A percentile compares a stretch with the other conserved stretches of the same genome.
Evolutionary conservation across 2,797 vertebrate species (phyloP).

Genomic region (Huso huso): DNA sequence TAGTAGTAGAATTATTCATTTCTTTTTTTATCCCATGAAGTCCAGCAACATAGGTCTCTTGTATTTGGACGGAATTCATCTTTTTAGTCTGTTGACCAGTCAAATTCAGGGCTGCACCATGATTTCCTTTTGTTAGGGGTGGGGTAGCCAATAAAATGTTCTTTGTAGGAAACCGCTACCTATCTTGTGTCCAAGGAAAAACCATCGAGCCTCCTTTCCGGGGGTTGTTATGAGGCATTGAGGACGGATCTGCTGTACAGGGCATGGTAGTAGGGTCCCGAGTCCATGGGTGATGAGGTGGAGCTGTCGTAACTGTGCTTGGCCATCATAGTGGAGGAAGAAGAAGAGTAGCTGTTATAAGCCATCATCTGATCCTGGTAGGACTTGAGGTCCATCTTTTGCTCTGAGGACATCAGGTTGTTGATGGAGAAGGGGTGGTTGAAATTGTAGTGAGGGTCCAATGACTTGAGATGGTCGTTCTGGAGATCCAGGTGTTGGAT

Average conservation of each 20-base stretch:
- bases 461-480: slow-evolving; percentile 70
- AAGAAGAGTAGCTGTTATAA: slow-evolving; percentile 55
- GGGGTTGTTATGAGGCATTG: slow-evolving; percentile 68
- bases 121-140: too few relatives aligned
- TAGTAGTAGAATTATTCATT: neutral
- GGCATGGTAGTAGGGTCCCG: slow-evolving; percentile 73
- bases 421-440: slow-evolving; percentile 89
- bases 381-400: slow-evolving; percentile 77
- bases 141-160: neutral
- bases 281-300: slow-evolving; percentile 56
- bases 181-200: slow-evolving; percentile 13
- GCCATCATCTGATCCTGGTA: slow-evolving; percentile 75
- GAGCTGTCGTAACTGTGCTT: slow-evolving; percentile 67
- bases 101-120: too few relatives aligned
- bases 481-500: slow-evolving; percentile 78
- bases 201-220: neutral
- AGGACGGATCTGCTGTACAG: slow-evolving; percentile 79
- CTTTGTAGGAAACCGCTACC: slow-evolving; percentile 6
- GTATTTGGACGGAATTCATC: neutral
- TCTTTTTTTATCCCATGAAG: neutral
- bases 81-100: neutral
- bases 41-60: neutral
- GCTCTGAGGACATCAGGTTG: slow-evolving; percentile 84
- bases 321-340: slow-evolving; percentile 46
- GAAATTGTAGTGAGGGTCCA: slow-evolving; percentile 84